Base-by-base conservation (phyloP, 2,797 vertebrate species). In the Aulostomus chinensis region DNA sequence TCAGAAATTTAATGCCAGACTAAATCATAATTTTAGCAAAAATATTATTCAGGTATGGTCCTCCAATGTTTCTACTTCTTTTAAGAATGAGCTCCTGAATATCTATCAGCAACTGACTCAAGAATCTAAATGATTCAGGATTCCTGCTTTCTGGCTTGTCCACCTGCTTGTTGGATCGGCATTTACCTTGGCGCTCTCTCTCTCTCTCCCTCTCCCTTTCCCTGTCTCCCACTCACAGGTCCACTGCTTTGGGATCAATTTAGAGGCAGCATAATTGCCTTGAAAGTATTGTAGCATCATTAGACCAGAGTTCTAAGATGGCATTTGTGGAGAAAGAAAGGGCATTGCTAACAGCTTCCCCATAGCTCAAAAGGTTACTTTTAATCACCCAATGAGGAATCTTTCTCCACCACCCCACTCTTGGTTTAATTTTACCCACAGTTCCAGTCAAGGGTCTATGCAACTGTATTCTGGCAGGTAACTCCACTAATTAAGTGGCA, bases 361-460 rank as follows among this genome's bases (percentile, higher is more conserved):
- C 69, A 76, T 85, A 82, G 83, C 70, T 78, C 68, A 73, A 92
- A 93, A 93, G 89, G 91, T 93, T 92, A 93, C 84, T 85, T 92
- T 92, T 92, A 92, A 93, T 92, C 89, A 91, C 85, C 84, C 83
- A 73, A 84, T 78, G 79, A 89, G 84, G 81, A 87, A 88, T 88
- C 74, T 49, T 73, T 53, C 25, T 41, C 68, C 65, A 62, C 63
- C 61, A 65, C 40, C 55, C 39, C 30, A 60, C 76, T 76, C 64
- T 60, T 56, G 40, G 38, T 72, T 76, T 75, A 68, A 77, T 80
- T 79, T 76, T 68, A 72, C 50, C 74, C 40, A 62, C 43, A 54
- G 65, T 63, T 67, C 29, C 51, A 74, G 55, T 67, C 58, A 61
- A 68, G 60, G 36, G 52, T 61, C 57, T 21, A 39, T 35, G 48